A percentile compares a stretch with the other conserved stretches of the same genome.
These are phyloP conservation scores for Xanthostigma xanthostigma DNA, from an alignment of 2,888 invertebrate genomes.

Conservation along the genomic window DNA sequence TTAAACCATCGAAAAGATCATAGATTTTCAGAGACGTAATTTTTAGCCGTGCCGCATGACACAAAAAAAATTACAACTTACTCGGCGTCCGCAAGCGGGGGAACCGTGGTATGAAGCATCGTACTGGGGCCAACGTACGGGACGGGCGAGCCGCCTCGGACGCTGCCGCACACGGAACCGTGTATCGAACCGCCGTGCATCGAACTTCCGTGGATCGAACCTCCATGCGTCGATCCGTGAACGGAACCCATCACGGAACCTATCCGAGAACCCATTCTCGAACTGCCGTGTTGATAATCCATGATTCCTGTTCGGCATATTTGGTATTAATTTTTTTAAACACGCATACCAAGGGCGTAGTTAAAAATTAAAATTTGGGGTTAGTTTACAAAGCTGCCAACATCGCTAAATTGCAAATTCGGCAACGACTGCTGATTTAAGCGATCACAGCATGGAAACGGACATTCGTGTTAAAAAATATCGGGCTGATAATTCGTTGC, in stretches of 20 bases:
- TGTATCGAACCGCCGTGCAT: conserved; percentile 17
- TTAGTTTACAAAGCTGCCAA: no score
- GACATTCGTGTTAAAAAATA: no score
- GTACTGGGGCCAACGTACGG: conserved; percentile 27
- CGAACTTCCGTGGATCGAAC: conserved; percentile 23
- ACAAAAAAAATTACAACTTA: conserved; percentile 3
- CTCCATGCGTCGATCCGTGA: conserved; percentile 19
- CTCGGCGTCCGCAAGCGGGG: conserved; percentile 7
- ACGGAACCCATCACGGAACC: conserved; percentile 27
- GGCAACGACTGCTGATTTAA: no score
- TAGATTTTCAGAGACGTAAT: no score
- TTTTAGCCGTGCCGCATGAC: no score
- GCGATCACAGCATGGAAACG: no score
- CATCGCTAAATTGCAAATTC: no score
- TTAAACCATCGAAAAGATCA: no score
- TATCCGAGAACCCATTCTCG: conserved; percentile 25
- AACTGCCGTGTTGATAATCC: conserved; percentile 22
- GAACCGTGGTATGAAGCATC: conserved; percentile 12
- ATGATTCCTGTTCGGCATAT: conserved; percentile 9
- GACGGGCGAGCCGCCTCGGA: conserved; percentile 26
- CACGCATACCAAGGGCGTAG: no score
- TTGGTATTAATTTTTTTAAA: no score
- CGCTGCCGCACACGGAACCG: conserved; percentile 23
- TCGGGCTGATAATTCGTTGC: no score
- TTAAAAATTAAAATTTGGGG: no score